Base-by-base conservation (phyloP, 2,797 vertebrate genomes). In the Melanotaenia pygmaea region DNA sequence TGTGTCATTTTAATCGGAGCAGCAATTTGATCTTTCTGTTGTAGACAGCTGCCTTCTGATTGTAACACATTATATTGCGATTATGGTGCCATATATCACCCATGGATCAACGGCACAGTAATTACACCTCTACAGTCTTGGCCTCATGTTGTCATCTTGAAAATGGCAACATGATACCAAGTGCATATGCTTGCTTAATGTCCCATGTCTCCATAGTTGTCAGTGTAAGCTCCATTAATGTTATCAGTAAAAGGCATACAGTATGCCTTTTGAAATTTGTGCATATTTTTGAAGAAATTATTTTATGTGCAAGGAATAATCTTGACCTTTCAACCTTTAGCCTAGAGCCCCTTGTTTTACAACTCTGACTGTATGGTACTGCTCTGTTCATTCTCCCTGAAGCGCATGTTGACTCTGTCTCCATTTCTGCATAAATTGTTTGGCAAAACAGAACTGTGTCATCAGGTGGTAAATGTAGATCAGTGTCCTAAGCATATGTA, bases 101-200 rank as follows among this genome's bases (percentile, higher is more conserved):
- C 80, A 74, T 76, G 57, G 86, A 92, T 90, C 88, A 89, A 89
- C 92, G 87, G 76, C 69, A 70, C 74, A 76, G 79, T 88, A 86
- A 91, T 92, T 89, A 87, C 76, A 81, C 74, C 76, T 79, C 79
- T 84, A 64, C 59, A 69, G 72, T 75, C 58, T 30, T 76, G 68
- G 40, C 75, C 43, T 80, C 40, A 50, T 7, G 0, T 26, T 66
- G 65, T 64, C n/a, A 14, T 74, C 67, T 82, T 40, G 64, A 69
- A 77, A 89, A 88, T 74, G 30, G 76, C 80, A 78, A 85, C 70
- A 66, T 71, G 76, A 88, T 81, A 74, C 69, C 63, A 56, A 64
- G 60, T 2, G 12, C 72, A 77, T 65, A 38, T 71, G 47, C 59
- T 61, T 67, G 63, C 75, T 74, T 86, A 82, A 87, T 86, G 70